Percentiles rank a stretch among this genome's conserved stretches.
Evolutionary conservation across 2,113 vertebrate species (phyloP).

Genomic region (Spermophilus dauricus): DNA sequence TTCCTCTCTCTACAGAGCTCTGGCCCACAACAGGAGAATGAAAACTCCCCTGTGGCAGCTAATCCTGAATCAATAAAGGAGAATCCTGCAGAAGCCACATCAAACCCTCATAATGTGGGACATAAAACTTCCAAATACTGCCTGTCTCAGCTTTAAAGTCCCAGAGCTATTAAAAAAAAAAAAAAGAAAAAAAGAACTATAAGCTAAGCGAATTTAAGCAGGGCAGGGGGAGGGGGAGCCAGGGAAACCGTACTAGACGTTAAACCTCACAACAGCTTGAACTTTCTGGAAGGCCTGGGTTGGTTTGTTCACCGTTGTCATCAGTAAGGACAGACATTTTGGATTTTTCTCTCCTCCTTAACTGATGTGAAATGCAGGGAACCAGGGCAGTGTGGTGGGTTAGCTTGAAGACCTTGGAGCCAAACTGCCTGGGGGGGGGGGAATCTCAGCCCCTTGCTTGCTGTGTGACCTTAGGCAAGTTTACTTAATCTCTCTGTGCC

Average conservation of each 20-base stretch:
- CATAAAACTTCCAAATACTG: neutral
- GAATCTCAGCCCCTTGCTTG: neutral
- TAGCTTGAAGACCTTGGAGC: neutral
- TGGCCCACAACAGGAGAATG: neutral
- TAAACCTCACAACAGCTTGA: neutral
- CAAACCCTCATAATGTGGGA: neutral
- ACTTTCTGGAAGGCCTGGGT: neutral
- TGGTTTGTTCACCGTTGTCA: neutral
- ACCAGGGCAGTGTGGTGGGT: rapidly evolving
- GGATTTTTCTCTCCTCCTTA: neutral
- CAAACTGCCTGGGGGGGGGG: neutral
- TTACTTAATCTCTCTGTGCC: neutral
- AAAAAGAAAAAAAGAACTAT: neutral
- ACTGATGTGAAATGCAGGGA: neutral
- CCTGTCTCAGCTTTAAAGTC: neutral
- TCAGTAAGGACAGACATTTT: neutral
- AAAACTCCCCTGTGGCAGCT: neutral
- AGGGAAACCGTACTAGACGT: neutral
- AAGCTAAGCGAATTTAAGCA: neutral
- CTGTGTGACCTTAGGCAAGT: neutral
- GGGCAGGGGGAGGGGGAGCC: neutral
- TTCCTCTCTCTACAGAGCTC: neutral
- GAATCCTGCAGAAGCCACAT: neutral
- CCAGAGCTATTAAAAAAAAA: too few species aligned
- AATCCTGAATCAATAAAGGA: neutral